Percentiles rank a stretch among this genome's conserved stretches.
Conservation (phyloP, 1,140 invertebrate species). For the Ganaspis sp. region DNA sequence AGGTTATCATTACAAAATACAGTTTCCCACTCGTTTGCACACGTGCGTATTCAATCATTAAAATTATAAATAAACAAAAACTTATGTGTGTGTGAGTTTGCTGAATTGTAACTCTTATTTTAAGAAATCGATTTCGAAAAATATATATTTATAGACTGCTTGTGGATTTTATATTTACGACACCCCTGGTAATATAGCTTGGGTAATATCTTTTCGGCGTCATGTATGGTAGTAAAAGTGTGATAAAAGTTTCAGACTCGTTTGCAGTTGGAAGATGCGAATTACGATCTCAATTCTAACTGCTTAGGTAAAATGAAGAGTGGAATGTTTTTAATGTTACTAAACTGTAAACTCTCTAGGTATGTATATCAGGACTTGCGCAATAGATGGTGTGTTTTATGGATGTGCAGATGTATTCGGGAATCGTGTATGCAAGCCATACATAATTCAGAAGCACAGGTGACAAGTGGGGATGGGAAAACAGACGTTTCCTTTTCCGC, state of each 20-base stretch:
- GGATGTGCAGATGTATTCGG: background rate
- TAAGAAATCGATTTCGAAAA: conserved; percentile 3
- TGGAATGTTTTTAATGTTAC: conserved; percentile 16
- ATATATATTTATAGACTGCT: conserved; percentile 4
- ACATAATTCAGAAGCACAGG: conserved; percentile 59
- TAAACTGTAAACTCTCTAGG: background rate
- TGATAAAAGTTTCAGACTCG: conserved; percentile 23
- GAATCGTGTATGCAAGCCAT: conserved; percentile 38
- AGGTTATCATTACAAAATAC: too few relatives aligned
- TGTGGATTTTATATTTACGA: conserved; percentile 19
- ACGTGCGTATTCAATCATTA: too few relatives aligned
- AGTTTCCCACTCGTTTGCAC: too few relatives aligned
- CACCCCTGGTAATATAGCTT: background rate
- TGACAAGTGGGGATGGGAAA: conserved; percentile 61
- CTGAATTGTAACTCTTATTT: background rate
- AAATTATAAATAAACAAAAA: background rate
- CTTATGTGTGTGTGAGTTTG: background rate
- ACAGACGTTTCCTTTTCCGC: conserved; percentile 59
- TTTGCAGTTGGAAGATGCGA: conserved; percentile 2
- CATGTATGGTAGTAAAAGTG: conserved; percentile 23
- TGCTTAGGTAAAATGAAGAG: conserved; percentile 11
- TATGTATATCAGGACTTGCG: background rate
- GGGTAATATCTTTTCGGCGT: conserved; percentile 12
- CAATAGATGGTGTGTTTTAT: conserved; percentile 9
- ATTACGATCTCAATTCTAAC: conserved; percentile 19